These are phyloP conservation scores for Mionectes macconnelli DNA, from an alignment of 2,113 vertebrate genomes.

Conservation along the genomic window DNA sequence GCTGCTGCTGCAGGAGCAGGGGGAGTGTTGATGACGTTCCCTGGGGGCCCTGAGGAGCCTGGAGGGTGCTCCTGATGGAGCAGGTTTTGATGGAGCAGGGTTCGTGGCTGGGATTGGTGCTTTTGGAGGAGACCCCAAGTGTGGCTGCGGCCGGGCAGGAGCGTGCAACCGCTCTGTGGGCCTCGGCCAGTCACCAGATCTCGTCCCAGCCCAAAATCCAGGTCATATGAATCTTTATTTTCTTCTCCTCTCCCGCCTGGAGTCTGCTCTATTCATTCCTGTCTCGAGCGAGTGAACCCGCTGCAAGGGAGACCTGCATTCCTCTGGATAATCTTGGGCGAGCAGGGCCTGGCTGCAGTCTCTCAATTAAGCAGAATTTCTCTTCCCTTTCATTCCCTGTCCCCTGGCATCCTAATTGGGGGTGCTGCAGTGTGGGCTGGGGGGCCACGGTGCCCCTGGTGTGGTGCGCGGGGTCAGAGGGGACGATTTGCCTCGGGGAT, in stretches of 20 bases:
- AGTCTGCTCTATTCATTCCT: constrained; percentile 1
- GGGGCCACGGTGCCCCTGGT: not conserved
- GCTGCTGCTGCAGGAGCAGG: not conserved
- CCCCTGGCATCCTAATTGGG: not conserved
- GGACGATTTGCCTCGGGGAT: rapidly evolving
- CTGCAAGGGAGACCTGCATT: constrained; percentile 47
- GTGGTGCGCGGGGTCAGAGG: not conserved
- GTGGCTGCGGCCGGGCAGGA: rapidly evolving
- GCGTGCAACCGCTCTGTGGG: rapidly evolving
- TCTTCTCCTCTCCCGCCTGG: not conserved
- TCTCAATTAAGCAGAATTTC: constrained; percentile 43
- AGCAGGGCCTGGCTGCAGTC: not conserved
- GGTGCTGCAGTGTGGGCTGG: not conserved
- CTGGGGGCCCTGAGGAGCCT: rapidly evolving
- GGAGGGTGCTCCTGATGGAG: not conserved
- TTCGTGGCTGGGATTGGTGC: rapidly evolving
- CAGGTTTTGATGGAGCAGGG: not conserved
- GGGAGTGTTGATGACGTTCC: not conserved
- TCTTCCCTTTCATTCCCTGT: not conserved
- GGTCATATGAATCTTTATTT: constrained; percentile 15
- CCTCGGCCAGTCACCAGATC: not conserved
- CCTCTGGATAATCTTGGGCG: constrained; percentile 8
- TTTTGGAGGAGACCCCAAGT: not conserved
- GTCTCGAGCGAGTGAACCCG: constrained; percentile 35
- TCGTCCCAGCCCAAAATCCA: not conserved